Evolutionary conservation across 35 echinoderm and acorn worm genomes (phyloP).

Genomic region (Stichopus chloronotus): DNA sequence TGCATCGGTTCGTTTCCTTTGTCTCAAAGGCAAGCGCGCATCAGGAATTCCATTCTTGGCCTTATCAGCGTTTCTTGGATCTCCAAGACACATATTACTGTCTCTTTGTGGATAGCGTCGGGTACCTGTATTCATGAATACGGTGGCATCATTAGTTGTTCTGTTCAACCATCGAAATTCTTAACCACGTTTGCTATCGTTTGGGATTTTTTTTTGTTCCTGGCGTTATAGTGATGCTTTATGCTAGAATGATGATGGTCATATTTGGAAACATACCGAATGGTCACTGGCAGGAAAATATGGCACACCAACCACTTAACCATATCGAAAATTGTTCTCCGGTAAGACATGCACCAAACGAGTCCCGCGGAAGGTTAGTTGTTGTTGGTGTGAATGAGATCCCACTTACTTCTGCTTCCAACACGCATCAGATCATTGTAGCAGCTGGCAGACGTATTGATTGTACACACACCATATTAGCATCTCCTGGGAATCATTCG

Average conservation of each 20-base stretch:
- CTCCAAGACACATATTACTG: constrained; percentile 46
- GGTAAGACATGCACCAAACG: background rate
- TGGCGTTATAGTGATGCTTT: constrained; percentile 67
- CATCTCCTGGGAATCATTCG: background rate
- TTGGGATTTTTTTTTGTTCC: constrained; percentile 71
- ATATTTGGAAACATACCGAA: background rate
- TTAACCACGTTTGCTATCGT: constrained; percentile 58
- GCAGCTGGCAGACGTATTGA: background rate
- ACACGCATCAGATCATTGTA: background rate
- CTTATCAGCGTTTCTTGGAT: constrained; percentile 75
- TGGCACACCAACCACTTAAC: background rate
- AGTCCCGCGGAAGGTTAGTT: background rate
- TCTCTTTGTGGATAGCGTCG: constrained; percentile 58
- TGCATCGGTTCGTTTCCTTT: constrained; percentile 41
- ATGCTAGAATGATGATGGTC: background rate
- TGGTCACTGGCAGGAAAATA: background rate
- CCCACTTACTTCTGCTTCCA: background rate
- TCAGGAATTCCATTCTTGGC: constrained; percentile 21
- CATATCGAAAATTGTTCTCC: background rate
- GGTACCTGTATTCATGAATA: constrained; percentile 37
- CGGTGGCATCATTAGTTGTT: constrained; percentile 15
- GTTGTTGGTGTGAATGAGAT: background rate
- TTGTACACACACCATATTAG: background rate
- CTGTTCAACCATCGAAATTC: constrained; percentile 12
- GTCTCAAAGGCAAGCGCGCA: constrained; percentile 41